These are phyloP conservation scores for Sebastes fasciatus DNA, from an alignment of 2,113 vertebrate genomes.

Conservation along the genomic window DNA sequence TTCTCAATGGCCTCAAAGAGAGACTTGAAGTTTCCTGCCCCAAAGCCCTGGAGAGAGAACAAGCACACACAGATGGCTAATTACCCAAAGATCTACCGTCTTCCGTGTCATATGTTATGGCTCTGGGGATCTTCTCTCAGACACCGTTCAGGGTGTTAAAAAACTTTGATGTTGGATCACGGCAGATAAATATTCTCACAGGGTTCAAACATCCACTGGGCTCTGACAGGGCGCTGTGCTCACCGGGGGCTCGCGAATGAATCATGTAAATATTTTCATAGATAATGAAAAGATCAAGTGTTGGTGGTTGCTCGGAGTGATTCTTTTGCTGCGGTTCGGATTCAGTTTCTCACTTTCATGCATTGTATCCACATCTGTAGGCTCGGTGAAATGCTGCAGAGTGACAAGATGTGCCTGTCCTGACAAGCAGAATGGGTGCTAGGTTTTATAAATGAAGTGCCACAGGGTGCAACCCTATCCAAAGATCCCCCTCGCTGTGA, in stretches of 20 bases:
- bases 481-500: slow-evolving; percentile 60
- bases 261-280: slow-evolving; percentile 70
- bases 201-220: slow-evolving; percentile 49
- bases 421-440: slow-evolving; percentile 68
- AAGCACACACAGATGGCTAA: slow-evolving; percentile 68
- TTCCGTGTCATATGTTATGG: slow-evolving; percentile 64
- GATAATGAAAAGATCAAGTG: slow-evolving; percentile 66
- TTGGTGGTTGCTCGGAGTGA: slow-evolving; percentile 51
- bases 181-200: slow-evolving; percentile 41
- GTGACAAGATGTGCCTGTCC: slow-evolving; percentile 73
- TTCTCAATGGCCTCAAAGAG: slow-evolving; percentile 89
- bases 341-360: slow-evolving; percentile 75
- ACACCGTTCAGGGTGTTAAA: slow-evolving; percentile 25
- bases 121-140: slow-evolving; percentile 55
- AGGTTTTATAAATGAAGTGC: slow-evolving; percentile 59
- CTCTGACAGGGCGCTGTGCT: slow-evolving; percentile 29
- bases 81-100: slow-evolving; percentile 62
- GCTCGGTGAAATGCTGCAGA: slow-evolving; percentile 44
- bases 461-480: slow-evolving; percentile 75
- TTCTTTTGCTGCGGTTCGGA: slow-evolving; percentile 71
- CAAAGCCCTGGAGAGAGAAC: slow-evolving; percentile 84
- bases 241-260: slow-evolving; percentile 35
- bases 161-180: slow-evolving; percentile 68
- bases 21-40: slow-evolving; percentile 89
- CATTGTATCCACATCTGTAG: slow-evolving; percentile 70